phyloP scores from a whole-genome alignment of 2,888 invertebrate genomes.

The Cancer borealis region DNA sequence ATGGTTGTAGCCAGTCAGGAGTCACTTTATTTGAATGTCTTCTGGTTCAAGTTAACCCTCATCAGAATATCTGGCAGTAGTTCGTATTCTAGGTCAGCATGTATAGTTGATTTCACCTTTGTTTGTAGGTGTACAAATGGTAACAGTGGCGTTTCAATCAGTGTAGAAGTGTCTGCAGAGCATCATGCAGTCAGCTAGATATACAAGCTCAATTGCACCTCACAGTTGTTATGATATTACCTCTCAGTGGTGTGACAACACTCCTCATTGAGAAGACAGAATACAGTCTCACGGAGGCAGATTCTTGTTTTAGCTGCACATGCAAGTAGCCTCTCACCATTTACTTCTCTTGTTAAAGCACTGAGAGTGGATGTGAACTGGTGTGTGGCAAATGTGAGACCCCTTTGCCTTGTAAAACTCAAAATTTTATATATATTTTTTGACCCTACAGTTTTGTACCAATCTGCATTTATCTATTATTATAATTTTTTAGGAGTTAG shows the following conservation, averaged over 20 bases:
- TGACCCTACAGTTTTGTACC: conserved; percentile 41
- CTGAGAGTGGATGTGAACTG: conserved; percentile 51
- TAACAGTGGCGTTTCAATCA: conserved; percentile 50
- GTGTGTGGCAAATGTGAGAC: conserved; percentile 39
- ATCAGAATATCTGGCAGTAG: conserved; percentile 60
- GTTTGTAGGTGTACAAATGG: conserved; percentile 39
- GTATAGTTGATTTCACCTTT: conserved; percentile 43
- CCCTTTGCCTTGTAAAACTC: conserved; percentile 41
- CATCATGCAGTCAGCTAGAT: conserved; percentile 25
- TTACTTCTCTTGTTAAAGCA: conserved; percentile 44
- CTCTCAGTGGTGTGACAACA: conserved; percentile 46
- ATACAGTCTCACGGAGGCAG: conserved; percentile 40
- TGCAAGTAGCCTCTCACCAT: conserved; percentile 52
- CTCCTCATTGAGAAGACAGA: background rate
- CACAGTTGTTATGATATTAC: conserved; percentile 47
- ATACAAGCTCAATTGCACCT: conserved; percentile 64
- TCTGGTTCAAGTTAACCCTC: conserved; percentile 14
- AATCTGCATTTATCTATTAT: conserved; percentile 34
- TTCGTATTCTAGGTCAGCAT: conserved; percentile 59
- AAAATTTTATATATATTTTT: conserved; percentile 45
- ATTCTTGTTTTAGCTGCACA: conserved; percentile 54
- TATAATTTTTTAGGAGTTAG: background rate
- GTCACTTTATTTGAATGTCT: conserved; percentile 36
- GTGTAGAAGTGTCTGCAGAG: conserved; percentile 28
- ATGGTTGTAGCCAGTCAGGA: conserved; percentile 60